A percentile compares a stretch with the other conserved stretches of the same genome.
These are phyloP conservation scores for Eupleurogrammus muticus DNA, from an alignment of 2,797 vertebrate genomes.

Conservation along the genomic window DNA sequence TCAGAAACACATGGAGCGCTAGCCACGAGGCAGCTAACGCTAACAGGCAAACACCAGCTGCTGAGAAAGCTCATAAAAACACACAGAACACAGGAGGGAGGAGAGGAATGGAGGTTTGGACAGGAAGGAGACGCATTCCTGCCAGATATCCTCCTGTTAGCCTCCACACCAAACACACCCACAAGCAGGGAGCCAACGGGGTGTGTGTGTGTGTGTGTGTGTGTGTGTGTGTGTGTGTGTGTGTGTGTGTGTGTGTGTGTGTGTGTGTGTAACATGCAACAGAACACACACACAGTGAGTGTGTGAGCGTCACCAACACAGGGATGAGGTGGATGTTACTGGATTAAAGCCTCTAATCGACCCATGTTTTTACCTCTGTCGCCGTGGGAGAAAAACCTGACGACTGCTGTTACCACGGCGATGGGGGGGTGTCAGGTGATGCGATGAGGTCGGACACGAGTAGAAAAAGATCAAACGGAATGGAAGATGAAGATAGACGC, in stretches of 20 bases:
- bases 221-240: no score
- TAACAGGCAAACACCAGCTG: conserved; percentile 69
- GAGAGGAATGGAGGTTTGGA: conserved; percentile 50
- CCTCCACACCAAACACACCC: conserved; percentile 54
- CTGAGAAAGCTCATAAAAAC: conserved; percentile 76
- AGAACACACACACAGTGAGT: conserved; percentile 1
- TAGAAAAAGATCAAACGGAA: conserved; percentile 81
- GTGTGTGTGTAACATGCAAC: conserved; percentile 36
- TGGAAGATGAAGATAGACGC: conserved; percentile 79
- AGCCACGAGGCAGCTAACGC: conserved; percentile 59
- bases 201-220: conserved; percentile 7
- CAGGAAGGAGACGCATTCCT: conserved; percentile 74
- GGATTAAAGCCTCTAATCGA: conserved; percentile 7
- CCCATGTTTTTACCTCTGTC: conserved; percentile 31
- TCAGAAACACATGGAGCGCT: conserved; percentile 33
- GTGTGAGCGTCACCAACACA: conserved; percentile 24
- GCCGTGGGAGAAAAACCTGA: conserved; percentile 42
- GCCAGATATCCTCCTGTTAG: conserved; percentile 48
- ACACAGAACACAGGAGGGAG: conserved; percentile 74
- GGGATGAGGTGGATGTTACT: conserved; percentile 34
- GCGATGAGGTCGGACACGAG: conserved; percentile 73
- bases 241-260: no score
- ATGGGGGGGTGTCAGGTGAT: conserved; percentile 62
- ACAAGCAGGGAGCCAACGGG: conserved; percentile 35
- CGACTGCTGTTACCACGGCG: conserved; percentile 31